Conservation (phyloP, 53 echinoderm and acorn worm genomes). For the Holothuria leucospilota region DNA sequence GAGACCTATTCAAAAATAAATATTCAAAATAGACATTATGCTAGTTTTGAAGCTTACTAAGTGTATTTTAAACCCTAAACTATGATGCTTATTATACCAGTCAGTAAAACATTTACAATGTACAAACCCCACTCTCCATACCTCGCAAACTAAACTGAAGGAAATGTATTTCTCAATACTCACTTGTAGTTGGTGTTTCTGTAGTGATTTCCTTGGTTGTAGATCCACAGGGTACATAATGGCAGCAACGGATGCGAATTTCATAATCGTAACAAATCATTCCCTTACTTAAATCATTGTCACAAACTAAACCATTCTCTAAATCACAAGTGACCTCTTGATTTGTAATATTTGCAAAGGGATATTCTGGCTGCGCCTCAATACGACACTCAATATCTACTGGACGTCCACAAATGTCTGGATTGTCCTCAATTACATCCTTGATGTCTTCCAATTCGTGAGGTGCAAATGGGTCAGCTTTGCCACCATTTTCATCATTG, state of each 20-base stretch:
- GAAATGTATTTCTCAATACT: neutral
- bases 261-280: conserved; percentile 30
- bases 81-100: too few species aligned
- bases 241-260: conserved; percentile 39
- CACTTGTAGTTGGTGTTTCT: neutral
- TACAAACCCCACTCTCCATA: too few species aligned
- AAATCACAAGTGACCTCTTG: conserved; percentile 18
- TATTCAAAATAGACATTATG: too few species aligned
- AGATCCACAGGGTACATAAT: conserved; percentile 11
- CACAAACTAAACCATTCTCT: conserved; percentile 27
- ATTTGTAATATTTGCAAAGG: conserved; percentile 23
- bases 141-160: too few species aligned
- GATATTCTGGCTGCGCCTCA: neutral
- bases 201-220: neutral
- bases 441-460: neutral
- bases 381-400: conserved; percentile 34
- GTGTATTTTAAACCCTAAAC: too few species aligned
- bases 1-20: too few species aligned
- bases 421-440: neutral
- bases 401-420: conserved; percentile 31
- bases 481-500: conserved; percentile 29
- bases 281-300: neutral
- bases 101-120: too few species aligned
- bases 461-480: neutral
- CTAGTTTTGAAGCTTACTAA: too few species aligned